Percentiles rank a stretch among this genome's conserved stretches.
Conservation (phyloP, 1,140 invertebrate genomes). For the Ridgeia piscesae region DNA sequence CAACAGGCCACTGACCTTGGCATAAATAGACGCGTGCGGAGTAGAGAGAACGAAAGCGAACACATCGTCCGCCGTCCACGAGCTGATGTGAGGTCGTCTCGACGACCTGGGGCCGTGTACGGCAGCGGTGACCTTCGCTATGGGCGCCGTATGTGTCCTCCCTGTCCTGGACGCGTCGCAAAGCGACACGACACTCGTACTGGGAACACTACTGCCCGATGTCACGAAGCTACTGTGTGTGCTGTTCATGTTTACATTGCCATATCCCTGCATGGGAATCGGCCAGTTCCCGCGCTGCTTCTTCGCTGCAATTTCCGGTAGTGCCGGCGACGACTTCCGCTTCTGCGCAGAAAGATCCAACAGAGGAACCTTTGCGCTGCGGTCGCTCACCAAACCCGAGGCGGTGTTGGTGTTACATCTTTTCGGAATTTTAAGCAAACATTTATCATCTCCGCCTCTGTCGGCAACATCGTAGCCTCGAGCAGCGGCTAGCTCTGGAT, state of each 20-base stretch:
- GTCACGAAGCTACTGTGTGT: background rate
- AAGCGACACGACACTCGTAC: background rate
- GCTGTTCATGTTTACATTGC: background rate
- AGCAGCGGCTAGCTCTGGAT: background rate
- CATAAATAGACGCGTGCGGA: background rate
- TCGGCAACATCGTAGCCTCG: background rate
- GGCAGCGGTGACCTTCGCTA: background rate
- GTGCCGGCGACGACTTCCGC: background rate
- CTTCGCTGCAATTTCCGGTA: background rate
- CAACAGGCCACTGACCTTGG: background rate
- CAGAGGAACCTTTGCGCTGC: background rate
- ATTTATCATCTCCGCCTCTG: background rate
- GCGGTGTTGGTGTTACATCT: background rate
- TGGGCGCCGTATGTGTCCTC: background rate
- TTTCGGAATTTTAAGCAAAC: background rate
- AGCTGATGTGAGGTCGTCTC: background rate
- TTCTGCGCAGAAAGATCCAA: background rate
- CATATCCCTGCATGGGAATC: background rate
- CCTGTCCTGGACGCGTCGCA: background rate
- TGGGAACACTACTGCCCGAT: background rate
- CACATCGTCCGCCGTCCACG: background rate
- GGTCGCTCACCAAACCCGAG: background rate
- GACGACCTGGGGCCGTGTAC: background rate
- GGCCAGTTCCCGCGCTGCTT: background rate
- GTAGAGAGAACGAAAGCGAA: background rate